phyloP scores from a whole-genome alignment of 2,797 vertebrate genomes.

The Morelia viridis region DNA sequence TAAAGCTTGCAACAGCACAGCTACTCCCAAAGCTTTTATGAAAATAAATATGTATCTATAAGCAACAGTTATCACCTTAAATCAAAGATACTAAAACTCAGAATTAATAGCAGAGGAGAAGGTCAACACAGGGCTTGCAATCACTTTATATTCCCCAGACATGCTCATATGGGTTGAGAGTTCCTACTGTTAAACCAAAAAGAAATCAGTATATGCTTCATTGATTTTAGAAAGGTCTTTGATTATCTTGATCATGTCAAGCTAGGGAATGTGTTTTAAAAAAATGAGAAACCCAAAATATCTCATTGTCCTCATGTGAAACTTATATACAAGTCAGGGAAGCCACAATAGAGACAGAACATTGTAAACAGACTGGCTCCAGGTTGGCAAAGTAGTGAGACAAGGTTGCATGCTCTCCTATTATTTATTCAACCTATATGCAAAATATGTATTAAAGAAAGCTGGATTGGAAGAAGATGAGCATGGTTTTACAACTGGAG shows the following conservation, averaged over 20 bases:
- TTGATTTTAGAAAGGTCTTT: background rate
- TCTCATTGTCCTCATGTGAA: no score
- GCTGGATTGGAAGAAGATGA: no score
- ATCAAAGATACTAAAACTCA: slow-evolving; percentile 37
- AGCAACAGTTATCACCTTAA: slow-evolving; percentile 26
- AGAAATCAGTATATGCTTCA: background rate
- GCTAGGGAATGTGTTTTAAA: background rate
- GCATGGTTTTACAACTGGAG: no score
- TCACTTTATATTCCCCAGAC: background rate
- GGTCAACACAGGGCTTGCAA: background rate
- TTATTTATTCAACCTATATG: no score
- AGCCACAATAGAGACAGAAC: no score
- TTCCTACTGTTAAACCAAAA: background rate
- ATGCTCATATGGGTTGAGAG: background rate
- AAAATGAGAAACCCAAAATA: no score
- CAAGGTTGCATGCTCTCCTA: no score
- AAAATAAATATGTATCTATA: slow-evolving; percentile 13
- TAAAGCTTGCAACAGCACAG: slow-evolving; percentile 26
- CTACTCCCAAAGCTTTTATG: slow-evolving; percentile 55
- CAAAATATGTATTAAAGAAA: no score
- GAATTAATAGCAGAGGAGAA: background rate
- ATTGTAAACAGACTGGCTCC: no score
- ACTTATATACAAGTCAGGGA: no score
- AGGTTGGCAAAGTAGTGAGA: no score
- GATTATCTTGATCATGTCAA: background rate